phyloP scores from a whole-genome alignment of 2,113 vertebrate species.

The Romanogobio albipinnatus region DNA sequence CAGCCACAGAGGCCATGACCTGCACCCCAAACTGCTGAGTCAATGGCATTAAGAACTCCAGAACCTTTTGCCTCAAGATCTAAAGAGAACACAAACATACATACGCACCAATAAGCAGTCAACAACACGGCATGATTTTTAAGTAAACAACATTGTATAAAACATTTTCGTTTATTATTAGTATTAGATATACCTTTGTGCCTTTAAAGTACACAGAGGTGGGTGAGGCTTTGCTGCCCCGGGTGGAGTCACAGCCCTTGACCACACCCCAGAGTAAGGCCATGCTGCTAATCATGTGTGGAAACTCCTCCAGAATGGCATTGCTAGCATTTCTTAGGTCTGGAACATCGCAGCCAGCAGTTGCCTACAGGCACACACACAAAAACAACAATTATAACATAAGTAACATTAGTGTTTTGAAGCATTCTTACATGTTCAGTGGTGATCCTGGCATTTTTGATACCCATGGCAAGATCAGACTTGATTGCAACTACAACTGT shows the following conservation, averaged over 20 bases:
- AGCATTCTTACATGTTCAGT: neutral
- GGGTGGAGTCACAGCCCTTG: slow-evolving; percentile 75
- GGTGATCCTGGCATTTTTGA: neutral
- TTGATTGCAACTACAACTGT: neutral
- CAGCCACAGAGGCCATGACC: slow-evolving; percentile 86
- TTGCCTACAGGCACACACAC: slow-evolving; percentile 33
- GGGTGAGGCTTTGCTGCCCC: slow-evolving; percentile 79
- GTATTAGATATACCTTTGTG: slow-evolving; percentile 81
- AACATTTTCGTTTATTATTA: neutral
- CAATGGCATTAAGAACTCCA: slow-evolving; percentile 90
- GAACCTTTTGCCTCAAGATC: slow-evolving; percentile 88
- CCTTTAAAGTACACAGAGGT: slow-evolving; percentile 92
- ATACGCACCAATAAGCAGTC: slow-evolving; percentile 10
- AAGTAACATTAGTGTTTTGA: neutral
- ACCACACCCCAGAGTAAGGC: slow-evolving; percentile 88
- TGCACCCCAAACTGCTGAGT: slow-evolving; percentile 85
- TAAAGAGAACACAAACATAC: slow-evolving; percentile 59
- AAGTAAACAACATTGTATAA: neutral
- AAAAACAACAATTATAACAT: neutral
- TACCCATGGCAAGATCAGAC: neutral
- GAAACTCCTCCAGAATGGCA: slow-evolving; percentile 88
- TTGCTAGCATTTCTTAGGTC: slow-evolving; percentile 89
- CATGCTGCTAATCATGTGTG: slow-evolving; percentile 87
- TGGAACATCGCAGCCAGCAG: slow-evolving; percentile 74
- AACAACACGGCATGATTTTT: neutral